These are phyloP conservation scores for Aphaenogaster ashmeadi DNA, from an alignment of 1,140 invertebrate species.

Conservation along the genomic window DNA sequence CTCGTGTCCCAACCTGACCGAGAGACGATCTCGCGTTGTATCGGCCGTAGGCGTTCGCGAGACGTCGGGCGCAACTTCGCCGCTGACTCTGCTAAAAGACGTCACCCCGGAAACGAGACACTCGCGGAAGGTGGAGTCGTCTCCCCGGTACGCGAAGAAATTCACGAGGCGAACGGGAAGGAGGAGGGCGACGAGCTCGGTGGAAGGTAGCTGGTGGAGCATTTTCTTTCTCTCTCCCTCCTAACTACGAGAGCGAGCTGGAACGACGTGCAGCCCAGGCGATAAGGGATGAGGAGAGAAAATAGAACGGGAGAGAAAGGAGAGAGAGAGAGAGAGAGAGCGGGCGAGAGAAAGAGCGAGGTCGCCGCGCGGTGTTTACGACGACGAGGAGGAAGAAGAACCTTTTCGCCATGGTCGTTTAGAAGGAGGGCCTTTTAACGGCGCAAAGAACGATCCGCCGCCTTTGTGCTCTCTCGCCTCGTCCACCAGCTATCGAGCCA, in stretches of 20 bases:
- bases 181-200: slow-evolving; percentile 2
- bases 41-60: not conserved
- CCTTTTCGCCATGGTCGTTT: slow-evolving; percentile 65
- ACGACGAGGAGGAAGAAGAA: slow-evolving; percentile 51
- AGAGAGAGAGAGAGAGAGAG: slow-evolving; percentile 19
- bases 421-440: slow-evolving; percentile 61
- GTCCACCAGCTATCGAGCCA: slow-evolving; percentile 59
- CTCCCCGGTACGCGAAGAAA: slow-evolving; percentile 56
- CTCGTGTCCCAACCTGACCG: not conserved
- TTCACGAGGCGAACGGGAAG: slow-evolving; percentile 38
- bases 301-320: slow-evolving; percentile 8
- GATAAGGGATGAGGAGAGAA: slow-evolving; percentile 35
- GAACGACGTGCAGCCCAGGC: slow-evolving; percentile 41
- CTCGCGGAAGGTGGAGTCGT: slow-evolving; percentile 51
- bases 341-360: slow-evolving; percentile 15
- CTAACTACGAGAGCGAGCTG: slow-evolving; percentile 17
- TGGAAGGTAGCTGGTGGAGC: not conserved
- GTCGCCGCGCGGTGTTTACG: slow-evolving; percentile 45
- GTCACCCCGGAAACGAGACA: slow-evolving; percentile 60
- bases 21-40: slow-evolving; percentile 16
- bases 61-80: slow-evolving; percentile 41
- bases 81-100: slow-evolving; percentile 71
- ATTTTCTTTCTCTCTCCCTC: not conserved
- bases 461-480: slow-evolving; percentile 64
- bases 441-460: slow-evolving; percentile 67